Percentiles rank a stretch among this genome's conserved stretches.
phyloP scores from a whole-genome alignment of 1,140 invertebrate species.

The Dermatophagoides farinae region DNA sequence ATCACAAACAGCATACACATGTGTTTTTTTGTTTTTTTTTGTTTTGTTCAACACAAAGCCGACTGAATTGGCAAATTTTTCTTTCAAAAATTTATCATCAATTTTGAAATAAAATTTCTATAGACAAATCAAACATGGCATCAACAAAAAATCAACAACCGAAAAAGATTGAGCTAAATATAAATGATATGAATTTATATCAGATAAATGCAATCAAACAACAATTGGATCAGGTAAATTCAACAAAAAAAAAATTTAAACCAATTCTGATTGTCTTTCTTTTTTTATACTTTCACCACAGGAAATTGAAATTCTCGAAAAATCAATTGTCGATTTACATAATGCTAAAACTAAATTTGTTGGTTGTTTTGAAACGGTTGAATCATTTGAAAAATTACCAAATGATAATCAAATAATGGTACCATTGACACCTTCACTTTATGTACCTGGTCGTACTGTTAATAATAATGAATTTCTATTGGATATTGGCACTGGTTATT shows the following conservation, averaged over 20 bases:
- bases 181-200: slow-evolving; percentile 49
- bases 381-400: slow-evolving; percentile 47
- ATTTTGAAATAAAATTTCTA: background rate
- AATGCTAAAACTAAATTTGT: slow-evolving; percentile 70
- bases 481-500: slow-evolving; percentile 86
- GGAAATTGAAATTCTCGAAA: slow-evolving; percentile 63
- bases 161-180: slow-evolving; percentile 39
- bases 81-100: background rate
- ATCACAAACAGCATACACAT: background rate
- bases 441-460: slow-evolving; percentile 63
- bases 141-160: background rate
- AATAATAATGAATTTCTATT: slow-evolving; percentile 65
- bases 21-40: no score
- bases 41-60: no score
- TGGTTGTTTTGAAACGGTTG: slow-evolving; percentile 60
- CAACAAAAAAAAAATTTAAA: slow-evolving; percentile 1
- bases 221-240: slow-evolving; percentile 54
- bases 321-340: slow-evolving; percentile 66
- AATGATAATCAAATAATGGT: slow-evolving; percentile 66
- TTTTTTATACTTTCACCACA: background rate
- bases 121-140: background rate
- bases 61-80: background rate
- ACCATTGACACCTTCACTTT: slow-evolving; percentile 80
- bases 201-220: slow-evolving; percentile 60
- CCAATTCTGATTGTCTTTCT: slow-evolving; percentile 9